Percentiles rank a stretch among this genome's conserved stretches.
Evolutionary conservation across 2,888 invertebrate species (phyloP).

Genomic region (Prosopocoilus inquinatus): DNA sequence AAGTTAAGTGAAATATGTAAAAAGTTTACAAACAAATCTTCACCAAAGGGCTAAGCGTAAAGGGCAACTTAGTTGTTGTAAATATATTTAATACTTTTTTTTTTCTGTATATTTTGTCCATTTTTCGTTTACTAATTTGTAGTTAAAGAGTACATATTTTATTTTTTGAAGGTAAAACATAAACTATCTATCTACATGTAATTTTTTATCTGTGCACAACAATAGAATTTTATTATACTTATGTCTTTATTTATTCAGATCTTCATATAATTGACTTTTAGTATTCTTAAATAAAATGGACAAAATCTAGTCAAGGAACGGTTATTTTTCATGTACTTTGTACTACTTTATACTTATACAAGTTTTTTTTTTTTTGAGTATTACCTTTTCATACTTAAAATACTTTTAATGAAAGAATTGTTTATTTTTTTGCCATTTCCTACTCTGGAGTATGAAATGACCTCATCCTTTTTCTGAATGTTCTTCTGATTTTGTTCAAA

Average conservation of each 20-base stretch:
- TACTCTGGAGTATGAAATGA: no score
- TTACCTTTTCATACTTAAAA: background rate
- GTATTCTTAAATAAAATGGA: background rate
- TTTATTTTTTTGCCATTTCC: background rate
- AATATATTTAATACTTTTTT: constrained; percentile 1
- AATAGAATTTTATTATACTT: no score
- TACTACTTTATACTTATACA: no score
- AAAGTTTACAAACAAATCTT: constrained; percentile 2
- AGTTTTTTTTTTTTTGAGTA: background rate
- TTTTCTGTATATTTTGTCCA: no score
- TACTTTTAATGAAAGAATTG: background rate
- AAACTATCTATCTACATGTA: no score
- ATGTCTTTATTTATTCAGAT: no score
- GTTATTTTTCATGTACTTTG: background rate
- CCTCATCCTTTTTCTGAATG: no score
- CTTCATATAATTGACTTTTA: background rate
- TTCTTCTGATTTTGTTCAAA: no score
- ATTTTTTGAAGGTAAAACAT: no score
- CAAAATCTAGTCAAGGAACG: constrained; percentile 1
- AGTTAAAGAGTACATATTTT: no score
- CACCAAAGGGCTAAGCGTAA: constrained; percentile 2
- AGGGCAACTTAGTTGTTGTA: constrained; percentile 7
- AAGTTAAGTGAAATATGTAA: background rate
- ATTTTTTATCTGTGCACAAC: no score
- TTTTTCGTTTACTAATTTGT: no score